These are phyloP conservation scores for Plotosus lineatus DNA, from an alignment of 2,113 vertebrate genomes.

Conservation along the genomic window DNA sequence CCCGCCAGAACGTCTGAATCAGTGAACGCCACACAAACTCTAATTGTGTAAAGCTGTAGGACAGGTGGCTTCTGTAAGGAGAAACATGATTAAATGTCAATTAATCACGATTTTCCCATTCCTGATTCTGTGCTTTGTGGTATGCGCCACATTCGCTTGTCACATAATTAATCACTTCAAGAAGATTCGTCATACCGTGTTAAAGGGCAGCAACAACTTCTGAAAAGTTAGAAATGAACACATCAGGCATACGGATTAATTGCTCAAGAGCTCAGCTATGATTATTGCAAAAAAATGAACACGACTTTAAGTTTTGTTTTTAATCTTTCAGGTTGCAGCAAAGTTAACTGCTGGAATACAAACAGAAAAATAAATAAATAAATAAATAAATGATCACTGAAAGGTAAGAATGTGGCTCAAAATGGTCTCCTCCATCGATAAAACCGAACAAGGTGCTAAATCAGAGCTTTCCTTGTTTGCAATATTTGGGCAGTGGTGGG, in stretches of 20 bases:
- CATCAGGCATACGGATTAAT: slow-evolving; percentile 18
- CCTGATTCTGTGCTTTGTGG: not conserved
- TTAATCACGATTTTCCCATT: not conserved
- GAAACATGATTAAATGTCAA: not conserved
- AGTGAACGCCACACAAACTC: slow-evolving; percentile 44
- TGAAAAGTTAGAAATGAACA: not conserved
- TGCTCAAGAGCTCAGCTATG: not conserved
- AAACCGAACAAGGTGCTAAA: not conserved
- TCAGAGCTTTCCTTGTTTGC: not conserved
- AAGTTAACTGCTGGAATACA: not conserved
- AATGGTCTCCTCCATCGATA: not conserved
- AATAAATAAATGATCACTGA: not conserved
- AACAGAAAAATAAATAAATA: not conserved
- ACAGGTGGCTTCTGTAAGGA: slow-evolving; percentile 4
- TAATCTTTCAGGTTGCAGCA: not conserved
- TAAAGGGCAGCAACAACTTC: slow-evolving; percentile 11
- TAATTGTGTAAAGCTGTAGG: slow-evolving; percentile 33
- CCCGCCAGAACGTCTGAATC: slow-evolving; percentile 43
- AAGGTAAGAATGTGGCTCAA: not conserved
- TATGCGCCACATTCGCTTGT: not conserved
- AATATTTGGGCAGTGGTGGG: too few relatives aligned
- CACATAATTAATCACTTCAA: not conserved
- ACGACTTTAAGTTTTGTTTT: not conserved
- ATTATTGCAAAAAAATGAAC: slow-evolving; percentile 7
- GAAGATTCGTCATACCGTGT: slow-evolving; percentile 7